A percentile compares a stretch with the other conserved stretches of the same genome.
Conservation (phyloP, 2,888 invertebrate genomes). For the Drosophila niveifrons region DNA sequence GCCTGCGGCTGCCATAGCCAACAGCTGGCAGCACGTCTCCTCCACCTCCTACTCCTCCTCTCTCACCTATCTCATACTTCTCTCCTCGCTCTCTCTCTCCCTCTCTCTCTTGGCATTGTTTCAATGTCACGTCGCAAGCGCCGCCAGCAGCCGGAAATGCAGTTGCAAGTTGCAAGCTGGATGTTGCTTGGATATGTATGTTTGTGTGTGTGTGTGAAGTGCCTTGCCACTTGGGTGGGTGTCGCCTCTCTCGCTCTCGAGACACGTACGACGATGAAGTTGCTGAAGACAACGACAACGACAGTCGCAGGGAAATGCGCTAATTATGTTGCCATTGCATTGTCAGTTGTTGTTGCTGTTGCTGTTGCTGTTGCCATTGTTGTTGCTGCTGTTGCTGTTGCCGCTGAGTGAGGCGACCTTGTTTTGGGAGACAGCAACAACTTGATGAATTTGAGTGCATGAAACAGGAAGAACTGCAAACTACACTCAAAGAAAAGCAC, state of each 20-base stretch:
- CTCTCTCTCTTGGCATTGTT: slow-evolving; percentile 57
- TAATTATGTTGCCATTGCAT: slow-evolving; percentile 72
- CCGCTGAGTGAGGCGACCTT: slow-evolving; percentile 42
- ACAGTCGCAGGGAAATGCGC: slow-evolving; percentile 65
- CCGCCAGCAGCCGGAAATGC: slow-evolving; percentile 52
- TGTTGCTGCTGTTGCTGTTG: slow-evolving; percentile 23
- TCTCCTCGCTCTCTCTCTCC: slow-evolving; percentile 3
- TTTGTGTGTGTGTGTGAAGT: slow-evolving; percentile 43
- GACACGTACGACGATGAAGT: slow-evolving; percentile 57
- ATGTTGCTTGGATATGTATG: slow-evolving; percentile 32
- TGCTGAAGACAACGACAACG: slow-evolving; percentile 38
- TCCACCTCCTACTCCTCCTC: not conserved
- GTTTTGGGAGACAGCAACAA: slow-evolving; percentile 38
- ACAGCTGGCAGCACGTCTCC: slow-evolving; percentile 31
- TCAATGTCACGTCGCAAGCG: slow-evolving; percentile 71
- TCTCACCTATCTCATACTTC: slow-evolving; percentile 7
- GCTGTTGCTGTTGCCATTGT: slow-evolving; percentile 32
- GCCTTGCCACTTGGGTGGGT: slow-evolving; percentile 47
- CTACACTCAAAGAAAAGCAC: slow-evolving; percentile 11
- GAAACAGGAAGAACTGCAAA: slow-evolving; percentile 38
- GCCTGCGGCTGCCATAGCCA: not conserved
- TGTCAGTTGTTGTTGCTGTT: slow-evolving; percentile 12
- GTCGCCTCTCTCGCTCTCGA: slow-evolving; percentile 25
- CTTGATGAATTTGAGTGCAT: slow-evolving; percentile 35
- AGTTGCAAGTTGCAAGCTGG: slow-evolving; percentile 40